A percentile compares a stretch with the other conserved stretches of the same genome.
phyloP scores from a whole-genome alignment of 64 coral and sea anemone genomes.

The Montipora foliosa region DNA sequence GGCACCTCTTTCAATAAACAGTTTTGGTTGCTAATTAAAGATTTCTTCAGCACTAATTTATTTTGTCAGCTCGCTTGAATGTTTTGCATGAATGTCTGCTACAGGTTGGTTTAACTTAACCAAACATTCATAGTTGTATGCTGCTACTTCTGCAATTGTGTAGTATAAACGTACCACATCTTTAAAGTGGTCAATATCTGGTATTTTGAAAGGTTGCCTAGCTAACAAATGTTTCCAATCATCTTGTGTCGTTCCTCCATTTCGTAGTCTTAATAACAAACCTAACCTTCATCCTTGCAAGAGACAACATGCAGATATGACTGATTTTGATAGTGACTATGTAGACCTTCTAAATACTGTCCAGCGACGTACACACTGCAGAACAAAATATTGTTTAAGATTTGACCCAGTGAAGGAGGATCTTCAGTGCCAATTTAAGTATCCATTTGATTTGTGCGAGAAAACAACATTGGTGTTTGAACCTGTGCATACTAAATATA shows the following conservation, averaged over 20 bases:
- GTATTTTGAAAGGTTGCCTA: not conserved
- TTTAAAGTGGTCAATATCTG: not conserved
- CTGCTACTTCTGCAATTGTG: not conserved
- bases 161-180: not conserved
- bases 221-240: not conserved
- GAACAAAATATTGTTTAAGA: conserved; percentile 49
- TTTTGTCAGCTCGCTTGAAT: not conserved
- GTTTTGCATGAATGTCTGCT: not conserved
- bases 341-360: conserved; percentile 27
- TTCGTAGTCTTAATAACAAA: too few species aligned
- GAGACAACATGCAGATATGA: not conserved
- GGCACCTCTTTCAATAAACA: not conserved
- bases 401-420: conserved; percentile 4
- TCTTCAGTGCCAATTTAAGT: conserved; percentile 60
- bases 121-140: not conserved
- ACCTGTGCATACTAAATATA: conserved; percentile 61
- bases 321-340: conserved; percentile 33
- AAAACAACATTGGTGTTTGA: conserved; percentile 66
- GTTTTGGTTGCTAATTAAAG: not conserved
- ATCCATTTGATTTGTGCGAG: conserved; percentile 45
- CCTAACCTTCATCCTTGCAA: not conserved
- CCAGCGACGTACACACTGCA: conserved; percentile 30
- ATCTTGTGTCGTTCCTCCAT: not conserved
- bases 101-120: not conserved
- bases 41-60: not conserved